A percentile compares a stretch with the other conserved stretches of the same genome.
phyloP scores from a whole-genome alignment of 2,113 vertebrate species.

The Xyliphius kryptos region DNA sequence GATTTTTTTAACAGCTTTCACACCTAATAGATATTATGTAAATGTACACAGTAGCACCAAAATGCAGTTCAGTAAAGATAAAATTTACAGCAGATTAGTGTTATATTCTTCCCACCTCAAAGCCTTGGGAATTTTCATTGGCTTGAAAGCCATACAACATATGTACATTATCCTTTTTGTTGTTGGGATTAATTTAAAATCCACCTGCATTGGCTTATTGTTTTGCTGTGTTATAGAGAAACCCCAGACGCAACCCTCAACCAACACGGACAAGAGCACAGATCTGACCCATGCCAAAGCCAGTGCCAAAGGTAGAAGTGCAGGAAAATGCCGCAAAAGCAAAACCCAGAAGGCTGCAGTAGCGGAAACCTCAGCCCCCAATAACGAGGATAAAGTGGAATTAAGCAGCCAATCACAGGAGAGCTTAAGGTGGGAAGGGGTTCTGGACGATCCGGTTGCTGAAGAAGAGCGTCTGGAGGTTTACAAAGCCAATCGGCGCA shows the following conservation, averaged over 20 bases:
- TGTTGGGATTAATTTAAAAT: slow-evolving; percentile 23
- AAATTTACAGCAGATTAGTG: no score
- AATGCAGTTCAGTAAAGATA: no score
- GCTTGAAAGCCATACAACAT: no score
- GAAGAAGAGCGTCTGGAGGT: slow-evolving; percentile 70
- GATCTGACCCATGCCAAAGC: slow-evolving; percentile 24
- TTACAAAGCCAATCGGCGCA: slow-evolving; percentile 71
- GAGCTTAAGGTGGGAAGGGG: slow-evolving; percentile 79
- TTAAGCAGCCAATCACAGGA: slow-evolving; percentile 47
- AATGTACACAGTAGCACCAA: no score
- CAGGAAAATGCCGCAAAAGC: slow-evolving; percentile 15
- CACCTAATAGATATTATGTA: no score
- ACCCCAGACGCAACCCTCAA: slow-evolving; percentile 32
- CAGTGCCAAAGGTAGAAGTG: slow-evolving; percentile 23
- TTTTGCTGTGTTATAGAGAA: slow-evolving; percentile 53
- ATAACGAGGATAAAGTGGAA: slow-evolving; percentile 21
- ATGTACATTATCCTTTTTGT: no score
- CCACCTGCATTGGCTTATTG: slow-evolving; percentile 4
- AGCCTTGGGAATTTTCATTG: no score
- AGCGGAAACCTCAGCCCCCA: not conserved
- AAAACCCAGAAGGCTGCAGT: slow-evolving; percentile 24
- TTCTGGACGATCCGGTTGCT: slow-evolving; percentile 67
- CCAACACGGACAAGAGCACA: slow-evolving; percentile 32
- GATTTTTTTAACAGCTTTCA: no score
- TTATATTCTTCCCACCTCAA: no score